Evolutionary conservation across 37 sponge, comb jelly and placozoan species (phyloP).

Genomic region (Lycopodina hypogea): DNA sequence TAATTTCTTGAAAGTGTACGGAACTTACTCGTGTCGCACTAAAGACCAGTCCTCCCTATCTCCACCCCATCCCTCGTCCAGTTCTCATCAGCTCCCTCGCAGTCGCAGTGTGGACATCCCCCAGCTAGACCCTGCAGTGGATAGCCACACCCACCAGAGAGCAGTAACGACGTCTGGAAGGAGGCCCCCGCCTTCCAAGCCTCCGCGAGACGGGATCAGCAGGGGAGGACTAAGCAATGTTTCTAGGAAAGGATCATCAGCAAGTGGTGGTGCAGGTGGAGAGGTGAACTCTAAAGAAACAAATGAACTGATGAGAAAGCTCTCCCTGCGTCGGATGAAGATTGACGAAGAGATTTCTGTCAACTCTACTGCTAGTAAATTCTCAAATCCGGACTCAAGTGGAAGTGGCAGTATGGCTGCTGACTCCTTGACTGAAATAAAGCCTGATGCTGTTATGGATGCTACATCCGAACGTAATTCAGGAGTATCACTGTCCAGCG

Average conservation of each 20-base stretch:
- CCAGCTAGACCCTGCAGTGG: not conserved
- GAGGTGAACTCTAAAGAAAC: not conserved
- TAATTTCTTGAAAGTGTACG: too few species aligned
- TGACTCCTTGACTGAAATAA: not conserved
- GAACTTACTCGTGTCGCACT: too few species aligned
- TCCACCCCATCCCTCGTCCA: too few species aligned
- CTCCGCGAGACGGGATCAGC: not conserved
- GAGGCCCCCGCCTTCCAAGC: not conserved
- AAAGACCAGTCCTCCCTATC: too few species aligned
- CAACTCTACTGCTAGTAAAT: not conserved
- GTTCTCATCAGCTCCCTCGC: too few species aligned
- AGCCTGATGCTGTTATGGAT: not conserved
- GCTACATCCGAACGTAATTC: slow-evolving; percentile 3
- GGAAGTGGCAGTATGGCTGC: not conserved
- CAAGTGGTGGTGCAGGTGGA: not conserved
- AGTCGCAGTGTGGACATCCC: too few species aligned
- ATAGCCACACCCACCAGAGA: not conserved
- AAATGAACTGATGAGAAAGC: slow-evolving; percentile 44
- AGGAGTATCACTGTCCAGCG: not conserved
- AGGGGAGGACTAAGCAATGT: not conserved
- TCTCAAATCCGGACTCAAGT: not conserved
- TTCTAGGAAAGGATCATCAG: not conserved
- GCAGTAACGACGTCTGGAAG: not conserved
- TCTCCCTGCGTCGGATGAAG: slow-evolving; percentile 17
- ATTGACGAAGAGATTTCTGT: slow-evolving; percentile 22